Conservation (phyloP, 2,888 invertebrate species). For the Drosophila lacicola region DNA sequence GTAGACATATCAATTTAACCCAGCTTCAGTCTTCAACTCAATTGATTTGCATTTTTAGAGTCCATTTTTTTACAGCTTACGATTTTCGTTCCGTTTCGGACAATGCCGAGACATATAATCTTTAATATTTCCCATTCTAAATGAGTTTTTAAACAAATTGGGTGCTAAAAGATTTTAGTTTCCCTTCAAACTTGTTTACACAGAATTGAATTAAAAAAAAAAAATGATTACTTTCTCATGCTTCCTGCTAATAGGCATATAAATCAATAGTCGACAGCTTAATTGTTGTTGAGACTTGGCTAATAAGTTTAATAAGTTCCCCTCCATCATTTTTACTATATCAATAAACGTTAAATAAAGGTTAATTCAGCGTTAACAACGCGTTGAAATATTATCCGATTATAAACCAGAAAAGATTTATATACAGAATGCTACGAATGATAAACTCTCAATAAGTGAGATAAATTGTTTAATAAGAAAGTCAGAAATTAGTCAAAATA, state of each 20-base stretch:
- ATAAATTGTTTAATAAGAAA: not conserved
- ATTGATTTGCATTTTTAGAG: slow-evolving; percentile 39
- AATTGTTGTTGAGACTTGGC: slow-evolving; percentile 40
- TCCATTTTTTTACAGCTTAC: not conserved
- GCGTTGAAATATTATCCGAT: slow-evolving; percentile 28
- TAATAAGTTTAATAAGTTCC: slow-evolving; percentile 14
- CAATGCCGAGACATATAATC: not conserved
- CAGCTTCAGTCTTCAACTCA: slow-evolving; percentile 13
- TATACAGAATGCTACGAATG: not conserved
- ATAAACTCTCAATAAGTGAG: not conserved
- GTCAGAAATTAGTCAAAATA: not conserved
- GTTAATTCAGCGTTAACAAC: slow-evolving; percentile 22
- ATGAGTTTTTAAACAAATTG: slow-evolving; percentile 3
- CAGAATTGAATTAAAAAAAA: not conserved
- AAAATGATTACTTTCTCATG: not conserved
- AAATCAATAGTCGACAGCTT: slow-evolving; percentile 50
- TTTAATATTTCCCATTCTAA: slow-evolving; percentile 11
- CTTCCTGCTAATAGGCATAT: slow-evolving; percentile 16
- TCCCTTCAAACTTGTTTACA: slow-evolving; percentile 1
- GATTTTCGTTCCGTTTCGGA: slow-evolving; percentile 8
- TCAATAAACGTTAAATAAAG: slow-evolving; percentile 17
- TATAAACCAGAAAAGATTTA: not conserved
- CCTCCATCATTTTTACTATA: slow-evolving; percentile 27
- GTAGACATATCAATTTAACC: slow-evolving; percentile 49
- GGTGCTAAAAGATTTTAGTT: slow-evolving; percentile 4